phyloP scores from a whole-genome alignment of 2,797 vertebrate genomes.

The Chromobotia macracanthus region DNA sequence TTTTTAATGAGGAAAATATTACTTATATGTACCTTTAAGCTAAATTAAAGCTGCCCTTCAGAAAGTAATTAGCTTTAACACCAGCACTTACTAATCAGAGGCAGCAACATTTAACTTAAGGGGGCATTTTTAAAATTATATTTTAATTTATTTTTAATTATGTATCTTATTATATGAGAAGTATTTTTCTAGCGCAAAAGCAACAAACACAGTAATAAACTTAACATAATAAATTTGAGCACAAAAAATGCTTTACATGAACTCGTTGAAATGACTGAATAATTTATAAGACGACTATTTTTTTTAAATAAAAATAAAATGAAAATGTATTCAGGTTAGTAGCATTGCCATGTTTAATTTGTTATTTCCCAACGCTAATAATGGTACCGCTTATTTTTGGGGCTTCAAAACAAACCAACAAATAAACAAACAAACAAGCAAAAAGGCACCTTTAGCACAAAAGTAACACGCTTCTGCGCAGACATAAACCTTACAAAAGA shows the following conservation, averaged over 20 bases:
- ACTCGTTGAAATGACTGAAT: background rate
- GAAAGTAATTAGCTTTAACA: background rate
- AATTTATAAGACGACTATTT: background rate
- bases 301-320: background rate
- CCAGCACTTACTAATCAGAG: background rate
- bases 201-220: background rate
- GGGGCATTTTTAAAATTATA: background rate
- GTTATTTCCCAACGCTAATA: background rate
- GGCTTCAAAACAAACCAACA: background rate
- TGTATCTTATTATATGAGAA: background rate
- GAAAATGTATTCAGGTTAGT: background rate
- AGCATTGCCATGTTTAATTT: background rate
- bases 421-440: background rate
- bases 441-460: background rate
- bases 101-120: background rate
- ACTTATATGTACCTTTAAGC: background rate
- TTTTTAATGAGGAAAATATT: conserved; percentile 1
- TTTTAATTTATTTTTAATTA: background rate
- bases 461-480: conserved; percentile 2
- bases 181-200: background rate
- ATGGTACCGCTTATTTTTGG: background rate
- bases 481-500: conserved; percentile 19
- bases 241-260: background rate
- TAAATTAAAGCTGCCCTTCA: background rate
- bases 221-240: background rate